Evolutionary conservation across 2,797 vertebrate species (phyloP).

Genomic region (Spinibarbus caldwelli): DNA sequence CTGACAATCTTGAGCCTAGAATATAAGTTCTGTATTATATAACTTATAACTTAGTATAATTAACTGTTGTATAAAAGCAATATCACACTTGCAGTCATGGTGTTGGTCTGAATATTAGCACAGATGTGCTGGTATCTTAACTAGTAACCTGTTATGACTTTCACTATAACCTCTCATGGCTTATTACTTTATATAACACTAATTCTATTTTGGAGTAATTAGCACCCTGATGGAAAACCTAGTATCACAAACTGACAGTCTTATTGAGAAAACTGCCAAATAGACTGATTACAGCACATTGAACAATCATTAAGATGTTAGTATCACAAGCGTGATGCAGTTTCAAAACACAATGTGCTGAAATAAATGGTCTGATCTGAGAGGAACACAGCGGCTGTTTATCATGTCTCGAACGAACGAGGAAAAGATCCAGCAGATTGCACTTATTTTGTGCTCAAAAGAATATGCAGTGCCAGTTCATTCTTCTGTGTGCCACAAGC

Average conservation of each 20-base stretch:
- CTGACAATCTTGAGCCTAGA: too few species aligned
- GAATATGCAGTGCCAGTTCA: background rate
- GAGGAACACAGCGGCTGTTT: background rate
- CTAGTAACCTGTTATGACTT: background rate
- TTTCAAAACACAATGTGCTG: slow-evolving; percentile 39
- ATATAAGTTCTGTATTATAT: background rate
- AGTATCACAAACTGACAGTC: slow-evolving; percentile 38
- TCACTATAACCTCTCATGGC: background rate
- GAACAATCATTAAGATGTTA: slow-evolving; percentile 54
- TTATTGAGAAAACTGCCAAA: slow-evolving; percentile 31
- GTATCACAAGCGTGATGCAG: slow-evolving; percentile 20
- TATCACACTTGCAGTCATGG: background rate
- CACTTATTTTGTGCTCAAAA: slow-evolving; percentile 9
- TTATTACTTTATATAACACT: slow-evolving; percentile 16
- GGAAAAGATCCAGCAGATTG: slow-evolving; percentile 18
- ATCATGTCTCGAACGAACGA: slow-evolving; percentile 15
- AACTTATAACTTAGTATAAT: background rate
- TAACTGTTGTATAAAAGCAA: background rate
- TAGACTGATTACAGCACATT: slow-evolving; percentile 40
- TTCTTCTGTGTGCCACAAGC: slow-evolving; percentile 2
- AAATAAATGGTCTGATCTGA: slow-evolving; percentile 12
- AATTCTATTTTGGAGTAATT: slow-evolving; percentile 41
- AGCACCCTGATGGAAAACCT: slow-evolving; percentile 46
- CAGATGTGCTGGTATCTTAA: background rate
- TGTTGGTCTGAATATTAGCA: background rate